A percentile compares a stretch with the other conserved stretches of the same genome.
Conservation (phyloP, 2,113 vertebrate species). For the Bos javanicus region DNA sequence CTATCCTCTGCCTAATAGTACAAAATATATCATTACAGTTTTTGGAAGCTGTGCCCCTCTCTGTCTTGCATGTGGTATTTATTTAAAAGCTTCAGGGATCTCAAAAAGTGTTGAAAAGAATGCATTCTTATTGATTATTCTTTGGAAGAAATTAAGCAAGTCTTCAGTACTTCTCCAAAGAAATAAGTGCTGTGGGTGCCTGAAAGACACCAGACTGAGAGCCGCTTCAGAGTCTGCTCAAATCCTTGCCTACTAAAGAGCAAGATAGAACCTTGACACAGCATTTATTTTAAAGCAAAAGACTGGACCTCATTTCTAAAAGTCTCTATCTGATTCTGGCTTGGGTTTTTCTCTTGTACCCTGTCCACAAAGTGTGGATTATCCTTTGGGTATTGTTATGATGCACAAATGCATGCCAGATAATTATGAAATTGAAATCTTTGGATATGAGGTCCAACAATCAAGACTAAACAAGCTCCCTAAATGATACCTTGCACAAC, state of each 20-base stretch:
- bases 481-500: background rate
- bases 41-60: background rate
- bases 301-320: background rate
- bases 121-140: background rate
- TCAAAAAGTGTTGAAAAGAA: background rate
- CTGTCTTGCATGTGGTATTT: background rate
- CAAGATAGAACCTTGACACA: background rate
- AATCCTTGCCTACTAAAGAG: background rate
- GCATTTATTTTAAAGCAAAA: background rate
- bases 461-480: background rate
- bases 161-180: background rate
- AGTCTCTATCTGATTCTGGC: background rate
- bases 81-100: background rate
- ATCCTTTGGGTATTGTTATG: background rate
- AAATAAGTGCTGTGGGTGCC: background rate
- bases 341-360: background rate
- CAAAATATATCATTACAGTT: background rate
- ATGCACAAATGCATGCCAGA: background rate
- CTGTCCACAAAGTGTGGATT: background rate
- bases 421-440: background rate
- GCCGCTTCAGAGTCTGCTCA: background rate
- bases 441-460: background rate
- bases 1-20: background rate
- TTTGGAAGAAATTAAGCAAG: background rate
- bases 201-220: background rate